Base-by-base conservation (phyloP, 2,888 invertebrate species). In the Gymnosoma rotundatum region DNA sequence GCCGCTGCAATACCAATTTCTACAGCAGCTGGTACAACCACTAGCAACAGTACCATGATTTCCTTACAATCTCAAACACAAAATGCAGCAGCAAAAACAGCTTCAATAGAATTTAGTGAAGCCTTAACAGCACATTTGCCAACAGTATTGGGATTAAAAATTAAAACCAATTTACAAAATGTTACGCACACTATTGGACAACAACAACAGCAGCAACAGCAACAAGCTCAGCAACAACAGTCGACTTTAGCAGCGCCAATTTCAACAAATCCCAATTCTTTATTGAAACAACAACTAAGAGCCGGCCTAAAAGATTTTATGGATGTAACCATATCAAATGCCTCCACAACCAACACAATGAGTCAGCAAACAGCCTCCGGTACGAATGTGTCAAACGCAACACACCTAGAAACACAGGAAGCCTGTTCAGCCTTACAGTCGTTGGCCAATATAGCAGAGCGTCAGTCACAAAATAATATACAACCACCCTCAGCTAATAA, bases 231-330 rank as follows among this genome's bases (percentile, higher is more conserved):
- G 20, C 69, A 83, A 38, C 70, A 84, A 48, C 83, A 56, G 18
- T 66, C 83, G 75, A 69, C 76, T 36, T 52, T 78, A 21, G 45
- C 74, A 48, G 32, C 42, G 54, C 50, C 69, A 38, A 66, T 73
- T 38, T 36, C 70, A 10, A 36, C 63, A 48, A 86, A 88, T 78
- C 86, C 88, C 50, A 90, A 91, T 76, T 91, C 90, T 4, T 70
- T 92, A 80, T 86, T 92, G 1, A 92, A 92, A 76, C 91, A 92
- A 83, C 92, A 92, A 85, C 73, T 91, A 42, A 89, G 91, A 12
- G 87, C 87, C 5, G 90, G 89, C 0, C 87, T 90, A 42, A 90
- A 89, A 86, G 90, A 90, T 74, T 87, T 89, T 9, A 88, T 83
- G 1, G 84, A 86, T 60, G 81, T 81, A 8, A 78, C 70, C 18